These are phyloP conservation scores for Strigamia maritima DNA, from an alignment of 2,888 invertebrate genomes.

Conservation along the genomic window DNA sequence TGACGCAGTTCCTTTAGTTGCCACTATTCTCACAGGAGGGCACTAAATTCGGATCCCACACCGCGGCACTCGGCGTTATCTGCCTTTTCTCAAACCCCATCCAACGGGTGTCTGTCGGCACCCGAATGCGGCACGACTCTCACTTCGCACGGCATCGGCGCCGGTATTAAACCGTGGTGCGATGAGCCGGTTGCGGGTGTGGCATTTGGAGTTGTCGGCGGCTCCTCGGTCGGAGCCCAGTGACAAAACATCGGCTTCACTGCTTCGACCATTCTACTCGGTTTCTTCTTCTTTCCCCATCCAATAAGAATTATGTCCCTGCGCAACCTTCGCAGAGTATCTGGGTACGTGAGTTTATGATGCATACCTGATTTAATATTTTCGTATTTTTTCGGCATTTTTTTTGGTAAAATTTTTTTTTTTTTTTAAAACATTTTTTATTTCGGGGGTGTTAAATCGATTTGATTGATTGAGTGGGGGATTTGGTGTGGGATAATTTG, in stretches of 20 bases:
- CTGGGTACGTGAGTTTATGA: conserved; percentile 31
- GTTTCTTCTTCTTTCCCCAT: neutral
- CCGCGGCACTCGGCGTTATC: neutral
- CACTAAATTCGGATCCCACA: neutral
- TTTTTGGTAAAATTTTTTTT: neutral
- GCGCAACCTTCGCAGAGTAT: conserved; percentile 31
- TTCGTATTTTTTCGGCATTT: neutral
- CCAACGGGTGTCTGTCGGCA: neutral
- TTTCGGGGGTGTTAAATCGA: neutral
- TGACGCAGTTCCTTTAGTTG: neutral
- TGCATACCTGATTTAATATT: neutral
- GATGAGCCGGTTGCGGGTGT: neutral
- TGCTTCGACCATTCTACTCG: neutral
- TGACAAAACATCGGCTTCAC: neutral
- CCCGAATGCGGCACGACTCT: neutral
- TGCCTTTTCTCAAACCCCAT: neutral
- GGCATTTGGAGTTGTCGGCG: neutral
- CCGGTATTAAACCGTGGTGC: neutral
- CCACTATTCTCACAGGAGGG: neutral
- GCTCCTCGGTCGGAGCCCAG: neutral
- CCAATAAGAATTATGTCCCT: conserved; percentile 31
- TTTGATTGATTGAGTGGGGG: neutral
- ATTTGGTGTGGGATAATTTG: neutral
- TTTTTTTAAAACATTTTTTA: neutral
- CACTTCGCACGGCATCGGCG: neutral